phyloP scores from a whole-genome alignment of 2,888 invertebrate genomes.

The Aporophyla nigra region DNA sequence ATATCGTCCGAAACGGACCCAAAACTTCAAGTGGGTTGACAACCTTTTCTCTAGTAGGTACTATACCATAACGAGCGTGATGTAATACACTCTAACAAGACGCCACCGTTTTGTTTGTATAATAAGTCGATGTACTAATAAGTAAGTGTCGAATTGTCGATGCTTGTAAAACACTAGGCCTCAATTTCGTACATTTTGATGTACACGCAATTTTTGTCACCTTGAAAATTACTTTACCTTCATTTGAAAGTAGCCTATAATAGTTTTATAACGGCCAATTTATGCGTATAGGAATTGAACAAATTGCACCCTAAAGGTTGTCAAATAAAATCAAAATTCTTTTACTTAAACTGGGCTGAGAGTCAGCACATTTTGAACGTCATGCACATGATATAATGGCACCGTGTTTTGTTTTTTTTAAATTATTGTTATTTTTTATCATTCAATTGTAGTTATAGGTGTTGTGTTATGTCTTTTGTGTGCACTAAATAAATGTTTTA shows the following conservation, averaged over 20 bases:
- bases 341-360: too few species aligned
- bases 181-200: constrained; percentile 12
- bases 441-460: too few species aligned
- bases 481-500: too few species aligned
- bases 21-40: constrained; percentile 33
- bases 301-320: too few species aligned
- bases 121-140: constrained; percentile 50
- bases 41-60: constrained; percentile 29
- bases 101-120: constrained; percentile 39
- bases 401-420: too few species aligned
- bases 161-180: constrained; percentile 38
- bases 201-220: constrained; percentile 8
- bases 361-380: too few species aligned
- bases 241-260: neutral
- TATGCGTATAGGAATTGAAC: neutral
- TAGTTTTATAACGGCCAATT: neutral
- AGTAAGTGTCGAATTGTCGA: constrained; percentile 31
- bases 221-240: neutral
- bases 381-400: too few species aligned
- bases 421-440: too few species aligned
- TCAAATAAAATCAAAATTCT: too few species aligned
- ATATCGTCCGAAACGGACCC: neutral
- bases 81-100: constrained; percentile 42
- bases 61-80: constrained; percentile 30
- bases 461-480: too few species aligned